Percentiles rank a stretch among this genome's conserved stretches.
Evolutionary conservation across 2,797 vertebrate species (phyloP).

Genomic region (Phoebastria nigripes): DNA sequence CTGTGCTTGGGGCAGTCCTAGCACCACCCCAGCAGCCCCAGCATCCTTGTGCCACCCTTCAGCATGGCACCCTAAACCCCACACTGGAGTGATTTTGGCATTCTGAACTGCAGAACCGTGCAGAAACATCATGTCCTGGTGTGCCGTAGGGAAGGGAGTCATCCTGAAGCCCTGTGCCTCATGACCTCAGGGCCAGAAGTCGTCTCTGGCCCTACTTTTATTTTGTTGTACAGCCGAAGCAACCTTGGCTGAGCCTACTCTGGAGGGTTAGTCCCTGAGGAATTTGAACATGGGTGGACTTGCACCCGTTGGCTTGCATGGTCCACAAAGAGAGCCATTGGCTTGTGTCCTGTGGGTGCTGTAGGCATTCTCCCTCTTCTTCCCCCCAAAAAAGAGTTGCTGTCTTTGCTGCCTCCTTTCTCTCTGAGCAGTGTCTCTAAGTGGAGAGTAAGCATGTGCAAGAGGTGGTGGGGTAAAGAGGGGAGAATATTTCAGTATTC

Average conservation of each 20-base stretch:
- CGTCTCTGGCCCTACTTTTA: background rate
- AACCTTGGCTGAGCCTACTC: background rate
- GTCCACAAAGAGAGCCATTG: background rate
- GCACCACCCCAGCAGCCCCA: background rate
- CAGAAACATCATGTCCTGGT: background rate
- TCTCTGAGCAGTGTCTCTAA: background rate
- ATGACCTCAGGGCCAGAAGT: background rate
- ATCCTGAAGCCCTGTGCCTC: background rate
- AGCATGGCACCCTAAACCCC: background rate
- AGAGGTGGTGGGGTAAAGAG: background rate
- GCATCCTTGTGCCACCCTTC: background rate
- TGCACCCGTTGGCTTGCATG: background rate
- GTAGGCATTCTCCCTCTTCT: background rate
- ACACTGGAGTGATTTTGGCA: accelerated
- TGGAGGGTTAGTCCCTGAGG: background rate
- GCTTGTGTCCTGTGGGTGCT: background rate
- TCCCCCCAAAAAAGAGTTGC: background rate
- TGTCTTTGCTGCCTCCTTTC: background rate
- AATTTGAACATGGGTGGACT: background rate
- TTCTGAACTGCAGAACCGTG: background rate
- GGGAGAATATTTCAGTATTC: background rate
- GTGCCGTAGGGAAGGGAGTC: background rate
- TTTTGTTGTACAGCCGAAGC: background rate
- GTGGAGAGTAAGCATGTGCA: background rate
- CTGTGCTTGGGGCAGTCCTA: background rate